Evolutionary conservation across 2,113 vertebrate species (phyloP).

Genomic region (Myotis yumanensis): DNA sequence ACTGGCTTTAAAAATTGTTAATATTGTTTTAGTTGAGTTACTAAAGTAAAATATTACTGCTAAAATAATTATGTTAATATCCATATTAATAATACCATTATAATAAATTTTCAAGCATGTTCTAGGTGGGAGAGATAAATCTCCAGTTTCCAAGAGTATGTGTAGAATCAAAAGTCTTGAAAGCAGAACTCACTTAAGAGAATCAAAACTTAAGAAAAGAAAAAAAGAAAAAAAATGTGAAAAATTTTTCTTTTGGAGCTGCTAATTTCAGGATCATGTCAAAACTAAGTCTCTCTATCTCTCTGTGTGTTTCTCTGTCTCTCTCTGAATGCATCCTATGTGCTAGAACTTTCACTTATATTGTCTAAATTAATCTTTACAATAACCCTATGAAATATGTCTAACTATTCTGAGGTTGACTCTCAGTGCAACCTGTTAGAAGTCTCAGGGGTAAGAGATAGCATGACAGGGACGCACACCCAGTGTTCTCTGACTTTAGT

Average conservation of each 20-base stretch:
- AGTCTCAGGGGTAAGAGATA: not conserved
- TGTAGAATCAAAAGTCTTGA: not conserved
- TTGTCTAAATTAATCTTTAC: not conserved
- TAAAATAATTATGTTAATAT: not conserved
- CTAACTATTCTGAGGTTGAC: not conserved
- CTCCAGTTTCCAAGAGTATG: not conserved
- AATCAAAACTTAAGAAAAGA: not conserved
- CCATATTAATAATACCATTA: not conserved
- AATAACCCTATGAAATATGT: not conserved
- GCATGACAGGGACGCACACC: fast-evolving
- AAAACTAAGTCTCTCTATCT: not conserved
- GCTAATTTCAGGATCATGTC: not conserved
- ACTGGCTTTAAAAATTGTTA: not conserved
- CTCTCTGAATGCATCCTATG: not conserved
- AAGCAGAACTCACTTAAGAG: not conserved
- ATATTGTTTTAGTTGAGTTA: constrained; percentile 4
- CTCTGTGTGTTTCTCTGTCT: not conserved
- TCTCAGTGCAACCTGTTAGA: not conserved
- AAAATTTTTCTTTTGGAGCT: not conserved
- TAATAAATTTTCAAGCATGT: not conserved
- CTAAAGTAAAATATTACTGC: not conserved
- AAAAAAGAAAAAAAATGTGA: not conserved
- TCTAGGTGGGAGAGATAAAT: not conserved
- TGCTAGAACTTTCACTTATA: not conserved
- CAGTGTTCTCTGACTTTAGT: not conserved